Conservation (phyloP, 2,888 invertebrate genomes). For the Helleia helle region DNA sequence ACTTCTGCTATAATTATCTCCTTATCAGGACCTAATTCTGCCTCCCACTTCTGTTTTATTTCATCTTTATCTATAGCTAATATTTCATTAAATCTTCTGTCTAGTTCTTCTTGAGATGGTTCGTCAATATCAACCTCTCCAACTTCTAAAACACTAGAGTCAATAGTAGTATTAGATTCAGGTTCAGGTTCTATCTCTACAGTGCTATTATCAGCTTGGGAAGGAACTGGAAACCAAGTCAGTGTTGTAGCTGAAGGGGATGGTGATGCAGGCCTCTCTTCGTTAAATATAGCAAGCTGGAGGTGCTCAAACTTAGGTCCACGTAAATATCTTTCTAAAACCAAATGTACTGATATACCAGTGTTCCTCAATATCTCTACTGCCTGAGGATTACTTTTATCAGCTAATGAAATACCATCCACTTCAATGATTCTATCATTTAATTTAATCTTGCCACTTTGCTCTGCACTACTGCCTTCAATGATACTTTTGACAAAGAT, state of each 20-base stretch:
- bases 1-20: conserved; percentile 95
- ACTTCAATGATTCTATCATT: conserved; percentile 98
- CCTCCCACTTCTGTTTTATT: conserved; percentile 85
- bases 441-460: conserved; percentile 91
- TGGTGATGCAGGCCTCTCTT: conserved; percentile 73
- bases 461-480: conserved; percentile 95
- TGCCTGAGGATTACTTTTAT: conserved; percentile 96
- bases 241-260: conserved; percentile 87
- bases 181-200: conserved; percentile 83
- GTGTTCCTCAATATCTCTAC: conserved; percentile 96
- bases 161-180: conserved; percentile 86
- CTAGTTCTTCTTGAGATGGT: conserved; percentile 66
- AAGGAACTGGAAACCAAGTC: conserved; percentile 87
- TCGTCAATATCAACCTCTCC: conserved; percentile 61
- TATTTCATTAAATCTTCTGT: conserved; percentile 71
- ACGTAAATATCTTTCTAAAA: conserved; percentile 92
- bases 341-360: conserved; percentile 90
- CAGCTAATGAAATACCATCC: conserved; percentile 90
- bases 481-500: conserved; percentile 99
- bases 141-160: conserved; percentile 79
- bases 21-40: conserved; percentile 85
- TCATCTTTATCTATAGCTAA: conserved; percentile 73
- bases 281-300: conserved; percentile 86
- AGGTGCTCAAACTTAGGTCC: conserved; percentile 95
- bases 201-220: conserved; percentile 74